phyloP scores from a whole-genome alignment of 1,140 invertebrate species.

The Platorchestia sp. region DNA sequence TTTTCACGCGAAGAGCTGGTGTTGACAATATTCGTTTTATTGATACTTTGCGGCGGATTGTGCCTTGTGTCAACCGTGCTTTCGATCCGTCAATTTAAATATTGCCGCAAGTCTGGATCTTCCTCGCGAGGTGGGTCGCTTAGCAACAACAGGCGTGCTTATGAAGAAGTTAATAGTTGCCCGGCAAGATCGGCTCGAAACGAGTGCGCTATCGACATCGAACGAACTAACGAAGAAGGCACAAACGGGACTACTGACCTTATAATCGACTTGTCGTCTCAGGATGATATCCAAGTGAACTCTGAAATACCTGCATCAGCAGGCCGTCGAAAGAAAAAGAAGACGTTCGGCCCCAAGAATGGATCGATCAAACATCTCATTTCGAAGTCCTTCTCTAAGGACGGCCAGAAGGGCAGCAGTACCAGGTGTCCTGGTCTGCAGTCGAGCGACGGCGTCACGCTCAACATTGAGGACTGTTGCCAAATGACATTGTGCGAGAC shows the following conservation, averaged over 20 bases:
- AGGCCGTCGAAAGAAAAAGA: neutral
- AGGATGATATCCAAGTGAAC: neutral
- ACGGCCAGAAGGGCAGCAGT: slow-evolving; percentile 54
- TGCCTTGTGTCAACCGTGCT: neutral
- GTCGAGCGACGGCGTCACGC: slow-evolving; percentile 62
- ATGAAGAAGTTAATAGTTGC: neutral
- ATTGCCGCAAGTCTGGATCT: neutral
- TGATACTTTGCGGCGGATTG: neutral
- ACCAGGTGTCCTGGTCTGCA: slow-evolving; percentile 41
- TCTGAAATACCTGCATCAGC: neutral
- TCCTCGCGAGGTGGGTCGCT: neutral
- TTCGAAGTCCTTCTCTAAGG: slow-evolving; percentile 36
- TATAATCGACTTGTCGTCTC: slow-evolving; percentile 35
- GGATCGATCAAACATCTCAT: slow-evolving; percentile 21
- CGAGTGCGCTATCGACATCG: neutral
- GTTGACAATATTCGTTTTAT: slow-evolving; percentile 12
- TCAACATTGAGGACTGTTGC: slow-evolving; percentile 68
- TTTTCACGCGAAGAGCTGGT: slow-evolving; percentile 15
- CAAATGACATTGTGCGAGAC: slow-evolving; percentile 68
- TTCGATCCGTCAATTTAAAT: neutral
- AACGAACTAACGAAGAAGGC: neutral
- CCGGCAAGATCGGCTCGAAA: neutral
- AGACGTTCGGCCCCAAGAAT: slow-evolving; percentile 7
- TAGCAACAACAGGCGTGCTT: neutral
- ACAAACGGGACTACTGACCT: neutral